These are phyloP conservation scores for Hoplostethus atlanticus DNA, from an alignment of 2,797 vertebrate species.

Conservation along the genomic window DNA sequence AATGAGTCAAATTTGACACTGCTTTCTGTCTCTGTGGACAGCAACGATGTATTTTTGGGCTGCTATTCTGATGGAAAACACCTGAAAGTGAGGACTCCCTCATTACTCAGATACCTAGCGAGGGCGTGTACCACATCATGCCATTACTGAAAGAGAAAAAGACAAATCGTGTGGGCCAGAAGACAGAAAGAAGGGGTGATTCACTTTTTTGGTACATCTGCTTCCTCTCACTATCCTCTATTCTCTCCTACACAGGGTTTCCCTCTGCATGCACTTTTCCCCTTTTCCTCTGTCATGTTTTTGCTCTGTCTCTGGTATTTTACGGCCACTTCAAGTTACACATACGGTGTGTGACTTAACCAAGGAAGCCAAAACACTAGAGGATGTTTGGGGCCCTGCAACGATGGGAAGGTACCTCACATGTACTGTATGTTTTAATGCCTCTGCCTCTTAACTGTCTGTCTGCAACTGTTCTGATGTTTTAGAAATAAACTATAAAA, in stretches of 20 bases:
- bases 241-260: conserved; percentile 72
- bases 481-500: conserved; percentile 72
- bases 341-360: neutral
- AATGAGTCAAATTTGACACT: neutral
- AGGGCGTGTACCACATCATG: conserved; percentile 63
- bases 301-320: neutral
- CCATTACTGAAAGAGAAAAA: conserved; percentile 80
- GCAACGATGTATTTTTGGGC: conserved; percentile 19
- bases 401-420: neutral
- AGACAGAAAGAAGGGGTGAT: conserved; percentile 65
- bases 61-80: conserved; percentile 75
- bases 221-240: conserved; percentile 55
- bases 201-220: conserved; percentile 65
- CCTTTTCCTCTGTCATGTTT: conserved; percentile 7
- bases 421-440: neutral
- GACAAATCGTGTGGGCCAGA: conserved; percentile 66
- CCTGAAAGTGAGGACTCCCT: conserved; percentile 81
- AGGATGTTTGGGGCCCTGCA: conserved; percentile 18
- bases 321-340: conserved; percentile 1
- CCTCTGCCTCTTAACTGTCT: neutral
- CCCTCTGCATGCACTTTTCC: conserved; percentile 39
- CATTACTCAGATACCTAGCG: conserved; percentile 72
- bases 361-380: neutral
- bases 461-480: conserved; percentile 20
- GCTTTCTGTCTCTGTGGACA: neutral